These are phyloP conservation scores for Phataginus tetradactyla DNA, from an alignment of 2,797 vertebrate genomes.

Conservation along the genomic window DNA sequence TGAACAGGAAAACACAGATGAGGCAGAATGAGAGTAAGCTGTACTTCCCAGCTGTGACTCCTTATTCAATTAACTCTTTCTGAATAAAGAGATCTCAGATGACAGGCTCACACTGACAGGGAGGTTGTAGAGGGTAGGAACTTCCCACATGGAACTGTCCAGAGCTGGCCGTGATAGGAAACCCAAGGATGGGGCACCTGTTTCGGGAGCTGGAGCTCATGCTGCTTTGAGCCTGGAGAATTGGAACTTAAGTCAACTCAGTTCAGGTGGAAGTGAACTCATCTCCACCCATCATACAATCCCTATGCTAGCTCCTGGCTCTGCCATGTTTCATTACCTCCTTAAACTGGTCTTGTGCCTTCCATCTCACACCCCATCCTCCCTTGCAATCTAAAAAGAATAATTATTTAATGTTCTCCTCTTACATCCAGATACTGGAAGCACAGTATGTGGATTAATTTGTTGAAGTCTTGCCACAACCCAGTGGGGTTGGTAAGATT, in stretches of 20 bases:
- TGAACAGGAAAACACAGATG: constrained; percentile 21
- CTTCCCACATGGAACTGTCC: neutral
- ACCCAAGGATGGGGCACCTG: neutral
- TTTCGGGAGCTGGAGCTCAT: neutral
- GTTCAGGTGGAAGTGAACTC: neutral
- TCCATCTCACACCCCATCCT: neutral
- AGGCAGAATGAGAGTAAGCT: constrained; percentile 55
- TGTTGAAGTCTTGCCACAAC: neutral
- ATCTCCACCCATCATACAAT: neutral
- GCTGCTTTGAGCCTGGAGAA: neutral
- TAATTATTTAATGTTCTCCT: neutral
- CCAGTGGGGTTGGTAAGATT: neutral
- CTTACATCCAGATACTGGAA: neutral
- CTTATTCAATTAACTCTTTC: constrained; percentile 59
- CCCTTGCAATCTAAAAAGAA: neutral
- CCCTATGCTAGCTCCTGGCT: neutral
- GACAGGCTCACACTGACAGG: neutral
- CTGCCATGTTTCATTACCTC: neutral
- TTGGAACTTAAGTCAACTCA: neutral
- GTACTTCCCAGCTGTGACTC: constrained; percentile 9
- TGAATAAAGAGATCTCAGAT: neutral
- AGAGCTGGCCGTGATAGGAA: neutral
- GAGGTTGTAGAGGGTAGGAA: neutral
- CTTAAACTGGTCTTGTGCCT: neutral
- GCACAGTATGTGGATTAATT: neutral